Conservation (phyloP, 2,888 invertebrate species). For the Nomada fucata region DNA sequence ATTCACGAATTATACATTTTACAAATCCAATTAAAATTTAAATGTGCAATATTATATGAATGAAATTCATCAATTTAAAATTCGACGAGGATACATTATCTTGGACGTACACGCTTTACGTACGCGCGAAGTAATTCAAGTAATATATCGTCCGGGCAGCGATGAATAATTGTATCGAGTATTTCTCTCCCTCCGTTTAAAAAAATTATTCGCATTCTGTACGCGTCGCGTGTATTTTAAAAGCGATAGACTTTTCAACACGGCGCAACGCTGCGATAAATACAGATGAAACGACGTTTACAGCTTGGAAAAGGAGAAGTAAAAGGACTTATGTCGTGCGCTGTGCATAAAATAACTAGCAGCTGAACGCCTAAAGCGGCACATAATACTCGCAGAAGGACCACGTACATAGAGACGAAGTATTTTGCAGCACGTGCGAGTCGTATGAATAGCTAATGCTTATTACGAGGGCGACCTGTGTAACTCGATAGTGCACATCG, state of each 20-base stretch:
- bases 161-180: too few relatives aligned
- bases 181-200: too few relatives aligned
- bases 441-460: constrained; percentile 34
- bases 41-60: too few relatives aligned
- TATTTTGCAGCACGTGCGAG: constrained; percentile 34
- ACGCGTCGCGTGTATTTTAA: not conserved
- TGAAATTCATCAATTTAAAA: too few relatives aligned
- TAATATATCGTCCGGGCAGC: too few relatives aligned
- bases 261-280: not conserved
- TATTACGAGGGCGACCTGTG: constrained; percentile 18
- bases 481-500: constrained; percentile 21
- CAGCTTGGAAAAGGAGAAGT: constrained; percentile 1
- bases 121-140: too few relatives aligned
- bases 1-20: too few relatives aligned
- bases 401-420: constrained; percentile 13
- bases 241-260: not conserved
- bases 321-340: constrained; percentile 22
- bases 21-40: too few relatives aligned
- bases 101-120: too few relatives aligned
- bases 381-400: constrained; percentile 5
- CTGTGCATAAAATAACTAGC: constrained; percentile 28
- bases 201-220: too few relatives aligned
- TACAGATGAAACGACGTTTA: constrained; percentile 11
- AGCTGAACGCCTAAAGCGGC: constrained; percentile 11
- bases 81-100: too few relatives aligned